Evolutionary conservation across 2,113 vertebrate genomes (phyloP).

Genomic region (Macquaria australasica): DNA sequence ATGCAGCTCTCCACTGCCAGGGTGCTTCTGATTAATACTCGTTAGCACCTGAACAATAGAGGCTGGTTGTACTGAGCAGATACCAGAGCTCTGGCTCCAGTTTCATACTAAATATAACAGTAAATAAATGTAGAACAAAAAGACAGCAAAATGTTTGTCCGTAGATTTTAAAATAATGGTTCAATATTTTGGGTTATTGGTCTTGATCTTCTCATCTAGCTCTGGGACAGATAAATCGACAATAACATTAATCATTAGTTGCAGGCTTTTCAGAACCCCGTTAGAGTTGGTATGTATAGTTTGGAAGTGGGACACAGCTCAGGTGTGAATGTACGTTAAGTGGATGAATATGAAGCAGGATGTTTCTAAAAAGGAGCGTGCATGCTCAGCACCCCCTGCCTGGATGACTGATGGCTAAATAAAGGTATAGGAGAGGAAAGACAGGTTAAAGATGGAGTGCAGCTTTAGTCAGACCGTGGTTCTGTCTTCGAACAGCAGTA

Average conservation of each 20-base stretch:
- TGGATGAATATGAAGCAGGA: background rate
- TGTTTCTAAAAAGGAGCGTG: background rate
- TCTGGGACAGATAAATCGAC: background rate
- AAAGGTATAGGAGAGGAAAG: constrained; percentile 19
- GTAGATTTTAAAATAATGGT: too few relatives aligned
- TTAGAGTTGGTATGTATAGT: background rate
- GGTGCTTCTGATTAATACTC: background rate
- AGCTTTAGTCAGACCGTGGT: constrained; percentile 15
- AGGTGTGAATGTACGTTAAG: constrained; percentile 1
- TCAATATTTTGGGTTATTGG: too few relatives aligned
- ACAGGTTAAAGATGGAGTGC: constrained; percentile 26
- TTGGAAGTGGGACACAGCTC: background rate
- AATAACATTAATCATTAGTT: background rate
- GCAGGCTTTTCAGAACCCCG: background rate
- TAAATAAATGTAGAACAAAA: too few relatives aligned
- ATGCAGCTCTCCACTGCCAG: background rate
- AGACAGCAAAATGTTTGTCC: background rate
- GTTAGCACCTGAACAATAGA: background rate
- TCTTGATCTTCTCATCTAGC: too few relatives aligned
- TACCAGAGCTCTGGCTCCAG: background rate
- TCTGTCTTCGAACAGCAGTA: constrained; percentile 50
- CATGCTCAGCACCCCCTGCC: background rate
- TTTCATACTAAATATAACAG: background rate
- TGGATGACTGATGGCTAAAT: constrained; percentile 32
- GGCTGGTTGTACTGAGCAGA: background rate